Percentiles rank a stretch among this genome's conserved stretches.
These are phyloP conservation scores for Heliconius nattereri DNA, from an alignment of 1,140 invertebrate genomes.

Conservation along the genomic window DNA sequence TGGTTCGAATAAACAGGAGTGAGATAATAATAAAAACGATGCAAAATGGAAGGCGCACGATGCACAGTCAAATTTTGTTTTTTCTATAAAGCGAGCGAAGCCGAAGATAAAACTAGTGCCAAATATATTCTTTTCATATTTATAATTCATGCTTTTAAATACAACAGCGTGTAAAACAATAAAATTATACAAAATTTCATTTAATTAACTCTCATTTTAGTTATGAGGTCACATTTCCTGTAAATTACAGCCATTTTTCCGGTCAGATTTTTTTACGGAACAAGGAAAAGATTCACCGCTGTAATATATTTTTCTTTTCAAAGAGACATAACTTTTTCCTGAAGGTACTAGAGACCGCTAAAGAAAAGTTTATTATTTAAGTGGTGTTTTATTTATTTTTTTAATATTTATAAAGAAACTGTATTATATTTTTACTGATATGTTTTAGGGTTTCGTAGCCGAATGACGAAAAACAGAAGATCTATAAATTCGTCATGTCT, in stretches of 20 bases:
- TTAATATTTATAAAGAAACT: neutral
- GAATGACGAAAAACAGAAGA: too few relatives aligned
- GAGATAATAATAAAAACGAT: too few relatives aligned
- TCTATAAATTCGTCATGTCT: too few relatives aligned
- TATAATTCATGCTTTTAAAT: neutral
- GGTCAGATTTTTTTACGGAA: neutral
- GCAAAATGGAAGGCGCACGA: too few relatives aligned
- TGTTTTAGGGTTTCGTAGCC: too few relatives aligned
- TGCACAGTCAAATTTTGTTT: too few relatives aligned
- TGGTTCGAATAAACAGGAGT: too few relatives aligned
- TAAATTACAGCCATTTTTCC: slow-evolving; percentile 1
- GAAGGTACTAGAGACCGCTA: neutral
- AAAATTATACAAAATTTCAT: neutral
- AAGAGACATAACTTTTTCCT: neutral
- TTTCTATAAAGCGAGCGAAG: too few relatives aligned
- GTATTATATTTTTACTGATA: too few relatives aligned
- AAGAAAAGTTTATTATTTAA: neutral
- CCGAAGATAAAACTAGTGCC: too few relatives aligned
- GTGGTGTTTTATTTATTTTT: neutral
- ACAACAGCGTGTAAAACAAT: neutral
- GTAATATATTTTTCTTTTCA: neutral
- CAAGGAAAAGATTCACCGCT: neutral
- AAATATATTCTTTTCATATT: too few relatives aligned
- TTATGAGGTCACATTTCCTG: neutral
- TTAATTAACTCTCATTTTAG: neutral